These are phyloP conservation scores for Brachylomia viminalis DNA, from an alignment of 2,888 invertebrate species.

Conservation along the genomic window DNA sequence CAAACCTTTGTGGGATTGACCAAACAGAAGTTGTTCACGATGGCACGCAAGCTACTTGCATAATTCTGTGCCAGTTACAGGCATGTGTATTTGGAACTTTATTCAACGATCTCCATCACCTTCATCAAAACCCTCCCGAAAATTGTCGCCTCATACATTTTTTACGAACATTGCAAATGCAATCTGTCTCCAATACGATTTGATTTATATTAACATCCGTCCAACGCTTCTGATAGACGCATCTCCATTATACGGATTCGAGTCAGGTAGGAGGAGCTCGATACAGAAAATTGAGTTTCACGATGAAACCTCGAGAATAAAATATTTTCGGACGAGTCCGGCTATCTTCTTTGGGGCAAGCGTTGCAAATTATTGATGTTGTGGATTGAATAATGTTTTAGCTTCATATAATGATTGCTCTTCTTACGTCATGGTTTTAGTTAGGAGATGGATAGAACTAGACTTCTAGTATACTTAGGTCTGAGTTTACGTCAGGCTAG, in stretches of 20 bases:
- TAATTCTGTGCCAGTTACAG: not conserved
- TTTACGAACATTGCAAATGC: slow-evolving; percentile 55
- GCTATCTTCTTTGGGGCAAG: slow-evolving; percentile 59
- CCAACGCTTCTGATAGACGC: slow-evolving; percentile 68
- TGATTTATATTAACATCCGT: slow-evolving; percentile 63
- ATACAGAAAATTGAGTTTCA: slow-evolving; percentile 86
- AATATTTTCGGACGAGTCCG: slow-evolving; percentile 71
- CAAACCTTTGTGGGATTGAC: not conserved
- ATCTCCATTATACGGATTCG: slow-evolving; percentile 73
- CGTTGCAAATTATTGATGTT: slow-evolving; percentile 75
- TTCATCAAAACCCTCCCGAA: not conserved
- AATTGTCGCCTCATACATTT: slow-evolving; percentile 28
- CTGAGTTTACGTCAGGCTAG: not conserved
- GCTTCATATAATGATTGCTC: not conserved
- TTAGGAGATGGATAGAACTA: slow-evolving; percentile 7
- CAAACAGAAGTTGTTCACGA: not conserved
- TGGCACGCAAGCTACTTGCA: not conserved
- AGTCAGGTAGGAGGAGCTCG: slow-evolving; percentile 76
- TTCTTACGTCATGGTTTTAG: slow-evolving; percentile 22
- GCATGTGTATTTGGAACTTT: not conserved
- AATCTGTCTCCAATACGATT: slow-evolving; percentile 58
- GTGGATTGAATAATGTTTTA: slow-evolving; percentile 52
- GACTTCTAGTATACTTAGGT: not conserved
- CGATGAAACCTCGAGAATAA: slow-evolving; percentile 76
- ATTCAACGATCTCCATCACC: not conserved